Conservation (phyloP, 2,797 vertebrate species). For the Heterohyrax brucei region DNA sequence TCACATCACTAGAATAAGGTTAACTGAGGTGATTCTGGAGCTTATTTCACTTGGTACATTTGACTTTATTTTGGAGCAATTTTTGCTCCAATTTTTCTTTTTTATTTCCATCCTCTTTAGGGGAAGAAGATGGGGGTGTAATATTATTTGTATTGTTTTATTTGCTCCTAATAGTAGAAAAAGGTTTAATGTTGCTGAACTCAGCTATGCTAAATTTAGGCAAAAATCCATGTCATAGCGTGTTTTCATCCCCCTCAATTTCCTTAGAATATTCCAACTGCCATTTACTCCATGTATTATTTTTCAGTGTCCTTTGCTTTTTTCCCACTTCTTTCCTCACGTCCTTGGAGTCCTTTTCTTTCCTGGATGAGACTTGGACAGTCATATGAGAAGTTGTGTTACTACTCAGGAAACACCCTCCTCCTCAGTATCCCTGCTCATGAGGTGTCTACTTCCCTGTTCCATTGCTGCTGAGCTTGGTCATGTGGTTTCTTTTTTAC, state of each 20-base stretch:
- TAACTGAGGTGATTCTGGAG: background rate
- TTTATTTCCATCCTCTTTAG: background rate
- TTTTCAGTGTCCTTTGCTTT: background rate
- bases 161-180: background rate
- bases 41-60: background rate
- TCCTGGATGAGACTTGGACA: background rate
- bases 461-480: background rate
- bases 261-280: background rate
- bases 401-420: background rate
- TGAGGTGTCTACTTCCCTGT: background rate
- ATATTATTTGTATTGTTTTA: background rate
- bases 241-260: background rate
- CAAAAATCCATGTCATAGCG: background rate
- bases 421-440: background rate
- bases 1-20: background rate
- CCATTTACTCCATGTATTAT: background rate
- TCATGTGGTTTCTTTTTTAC: background rate
- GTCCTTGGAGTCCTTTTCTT: background rate
- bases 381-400: background rate
- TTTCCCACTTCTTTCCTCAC: background rate
- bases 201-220: background rate
- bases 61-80: constrained; percentile 38
- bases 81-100: constrained; percentile 45
- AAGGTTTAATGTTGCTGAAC: background rate
- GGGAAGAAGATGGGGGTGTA: background rate